Conservation (phyloP, 2,888 invertebrate species). For the Myopa testacea region DNA sequence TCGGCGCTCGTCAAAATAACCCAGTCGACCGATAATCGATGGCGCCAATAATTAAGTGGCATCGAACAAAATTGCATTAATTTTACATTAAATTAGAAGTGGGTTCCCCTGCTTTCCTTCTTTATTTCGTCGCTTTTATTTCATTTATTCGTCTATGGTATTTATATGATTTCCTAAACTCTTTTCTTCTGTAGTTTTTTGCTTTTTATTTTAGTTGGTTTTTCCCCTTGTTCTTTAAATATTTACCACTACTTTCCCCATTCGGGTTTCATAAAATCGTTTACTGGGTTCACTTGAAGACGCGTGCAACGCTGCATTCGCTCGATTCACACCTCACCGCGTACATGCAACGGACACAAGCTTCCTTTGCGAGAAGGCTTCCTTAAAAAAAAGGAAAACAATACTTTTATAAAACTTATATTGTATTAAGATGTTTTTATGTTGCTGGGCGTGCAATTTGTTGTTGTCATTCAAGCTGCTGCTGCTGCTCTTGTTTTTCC, state of each 20-base stretch:
- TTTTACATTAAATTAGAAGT: too few species aligned
- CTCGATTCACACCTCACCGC: not conserved
- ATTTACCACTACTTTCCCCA: not conserved
- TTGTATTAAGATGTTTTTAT: slow-evolving; percentile 9
- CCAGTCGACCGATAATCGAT: not conserved
- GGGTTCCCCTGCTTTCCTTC: too few species aligned
- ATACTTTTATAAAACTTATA: too few species aligned
- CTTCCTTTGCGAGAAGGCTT: not conserved
- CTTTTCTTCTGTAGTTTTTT: too few species aligned
- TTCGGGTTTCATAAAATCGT: not conserved
- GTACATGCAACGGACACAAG: not conserved
- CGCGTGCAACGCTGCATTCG: slow-evolving; percentile 22
- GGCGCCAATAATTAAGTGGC: too few species aligned
- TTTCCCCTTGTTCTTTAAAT: too few species aligned
- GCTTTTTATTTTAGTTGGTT: too few species aligned
- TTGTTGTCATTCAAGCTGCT: slow-evolving; percentile 8
- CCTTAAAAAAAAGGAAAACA: not conserved
- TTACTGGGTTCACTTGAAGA: slow-evolving; percentile 5
- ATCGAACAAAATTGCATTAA: not conserved
- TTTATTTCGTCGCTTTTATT: too few species aligned
- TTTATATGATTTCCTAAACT: too few species aligned
- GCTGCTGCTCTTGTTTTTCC: not conserved
- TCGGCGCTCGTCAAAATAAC: not conserved
- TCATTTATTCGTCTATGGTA: too few species aligned
- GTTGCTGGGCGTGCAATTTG: slow-evolving; percentile 24